Evolutionary conservation across 1,140 invertebrate species (phyloP).

Genomic region (Anastatus disparis): DNA sequence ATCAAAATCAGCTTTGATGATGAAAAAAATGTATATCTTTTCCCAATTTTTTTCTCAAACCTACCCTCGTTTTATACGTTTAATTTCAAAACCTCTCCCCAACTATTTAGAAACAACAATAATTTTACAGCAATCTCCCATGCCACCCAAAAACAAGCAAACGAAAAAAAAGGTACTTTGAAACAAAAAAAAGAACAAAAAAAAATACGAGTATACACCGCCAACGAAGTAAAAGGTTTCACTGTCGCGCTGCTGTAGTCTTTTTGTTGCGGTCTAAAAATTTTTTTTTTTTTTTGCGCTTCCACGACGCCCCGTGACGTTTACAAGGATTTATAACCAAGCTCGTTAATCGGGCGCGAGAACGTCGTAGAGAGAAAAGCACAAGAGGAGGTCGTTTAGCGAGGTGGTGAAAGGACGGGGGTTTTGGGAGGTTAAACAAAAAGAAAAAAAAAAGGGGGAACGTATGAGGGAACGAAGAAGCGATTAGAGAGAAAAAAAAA

Average conservation of each 20-base stretch:
- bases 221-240: neutral
- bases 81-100: neutral
- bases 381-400: too few species aligned
- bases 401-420: too few species aligned
- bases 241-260: neutral
- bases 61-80: neutral
- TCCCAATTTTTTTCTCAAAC: neutral
- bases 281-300: constrained; percentile 8
- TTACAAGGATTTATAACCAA: constrained; percentile 35
- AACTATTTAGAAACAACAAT: constrained; percentile 5
- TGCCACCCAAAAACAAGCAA: neutral
- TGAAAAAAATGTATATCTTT: constrained; percentile 5
- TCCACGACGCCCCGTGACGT: neutral
- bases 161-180: too few species aligned
- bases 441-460: too few species aligned
- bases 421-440: too few species aligned
- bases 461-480: too few species aligned
- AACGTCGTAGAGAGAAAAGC: neutral
- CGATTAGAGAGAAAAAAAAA: too few species aligned
- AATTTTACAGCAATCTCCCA: neutral
- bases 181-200: neutral
- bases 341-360: constrained; percentile 24
- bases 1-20: neutral
- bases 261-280: neutral
- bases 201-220: neutral